Evolutionary conservation across 2,797 vertebrate genomes (phyloP).

Genomic region (Macrochelys suwanniensis): DNA sequence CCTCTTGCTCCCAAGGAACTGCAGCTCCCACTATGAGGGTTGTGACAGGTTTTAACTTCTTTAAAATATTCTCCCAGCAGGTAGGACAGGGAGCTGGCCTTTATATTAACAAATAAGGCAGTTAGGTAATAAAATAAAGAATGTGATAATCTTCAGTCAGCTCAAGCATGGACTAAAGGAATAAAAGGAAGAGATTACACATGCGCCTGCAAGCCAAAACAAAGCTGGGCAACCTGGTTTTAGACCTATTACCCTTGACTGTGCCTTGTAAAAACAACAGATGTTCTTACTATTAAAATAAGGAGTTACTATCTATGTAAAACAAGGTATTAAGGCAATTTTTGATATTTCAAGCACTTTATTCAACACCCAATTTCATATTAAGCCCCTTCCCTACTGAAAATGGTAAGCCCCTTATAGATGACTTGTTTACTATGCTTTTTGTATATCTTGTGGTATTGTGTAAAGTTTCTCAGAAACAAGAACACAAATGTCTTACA

Average conservation of each 20-base stretch:
- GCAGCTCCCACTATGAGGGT: slow-evolving; percentile 44
- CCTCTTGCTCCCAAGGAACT: slow-evolving; percentile 43
- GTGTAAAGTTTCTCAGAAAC: neutral
- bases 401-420: slow-evolving; percentile 6
- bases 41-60: slow-evolving; percentile 71
- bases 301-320: neutral
- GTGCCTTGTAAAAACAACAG: slow-evolving; percentile 49
- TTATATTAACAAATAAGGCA: neutral
- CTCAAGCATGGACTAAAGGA: neutral
- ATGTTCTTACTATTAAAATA: neutral
- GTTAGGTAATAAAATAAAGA: neutral
- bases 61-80: slow-evolving; percentile 66
- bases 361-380: neutral
- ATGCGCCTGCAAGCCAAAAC: slow-evolving; percentile 40
- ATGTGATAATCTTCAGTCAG: neutral
- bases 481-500: neutral
- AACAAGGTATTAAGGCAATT: slow-evolving; percentile 17
- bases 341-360: slow-evolving; percentile 70
- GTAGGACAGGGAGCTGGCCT: neutral
- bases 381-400: slow-evolving; percentile 20
- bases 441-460: slow-evolving; percentile 29
- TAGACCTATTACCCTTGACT: neutral
- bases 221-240: slow-evolving; percentile 2
- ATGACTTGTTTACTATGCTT: neutral
- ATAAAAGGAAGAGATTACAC: neutral